Base-by-base conservation (phyloP, 2,888 invertebrate genomes). In the Tachina lurida region DNA sequence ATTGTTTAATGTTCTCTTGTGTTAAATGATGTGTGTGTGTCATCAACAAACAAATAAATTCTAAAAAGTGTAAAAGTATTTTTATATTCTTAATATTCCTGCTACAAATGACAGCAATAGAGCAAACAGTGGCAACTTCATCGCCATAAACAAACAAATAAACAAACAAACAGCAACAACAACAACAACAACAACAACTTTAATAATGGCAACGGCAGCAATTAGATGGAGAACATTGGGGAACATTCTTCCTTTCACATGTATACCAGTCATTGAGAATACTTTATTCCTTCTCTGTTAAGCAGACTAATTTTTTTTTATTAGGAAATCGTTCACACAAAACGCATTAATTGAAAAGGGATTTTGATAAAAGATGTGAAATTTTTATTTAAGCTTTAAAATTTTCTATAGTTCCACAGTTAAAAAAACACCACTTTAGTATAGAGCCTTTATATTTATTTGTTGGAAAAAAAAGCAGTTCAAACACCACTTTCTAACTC, bases 41-140 rank as follows among this genome's bases (percentile, higher is more conserved):
- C 79, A 84, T 56, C 70, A 79, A 39, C 54, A 68, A 43, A 67
- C 43, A 82, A 63, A 82, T 83, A 80, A 73, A 86, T 80, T 86
- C 76, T 54, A 68, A 83, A 79, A 86, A 83, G 63, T 76, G 73
- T 70, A 80, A 83, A 22, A 83, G 73, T 62, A 86, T 86, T 86
- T 86, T 86, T 73, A 86, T 86, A 54, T 79, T 79, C 86, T 79
- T 83, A 86, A 83, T 86, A 83, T 80, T 80, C 60, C 54, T 19
- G 52, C 56, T 47, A n/a, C 41, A 80, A 31, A 77, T 49, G 62
- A 78, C 47, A 78, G 71, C 76, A 74, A 15, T 22, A 58, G 31
- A 10, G 67, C 12, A 58, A 79, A 80, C 56, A 76, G 22, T 47
- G 22, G 41, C 56, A 58, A 76, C 52, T 49, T 45, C 65, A 65